phyloP scores from a whole-genome alignment of 2,113 vertebrate genomes.

The Nanorana parkeri region DNA sequence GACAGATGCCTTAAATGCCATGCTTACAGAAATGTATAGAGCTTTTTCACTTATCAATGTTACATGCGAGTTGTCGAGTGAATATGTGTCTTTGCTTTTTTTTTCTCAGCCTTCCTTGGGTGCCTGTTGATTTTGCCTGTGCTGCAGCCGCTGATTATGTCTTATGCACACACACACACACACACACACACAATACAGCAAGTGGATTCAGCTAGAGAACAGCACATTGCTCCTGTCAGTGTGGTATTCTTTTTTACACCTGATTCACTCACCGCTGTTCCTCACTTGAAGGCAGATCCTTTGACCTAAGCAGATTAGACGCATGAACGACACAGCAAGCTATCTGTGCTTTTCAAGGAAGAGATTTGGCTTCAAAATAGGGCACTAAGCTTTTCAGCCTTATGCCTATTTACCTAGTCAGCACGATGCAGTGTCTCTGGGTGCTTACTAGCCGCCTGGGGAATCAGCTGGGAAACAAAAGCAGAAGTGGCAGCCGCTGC shows the following conservation, averaged over 20 bases:
- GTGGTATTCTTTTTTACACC: constrained; percentile 53
- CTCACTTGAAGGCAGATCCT: constrained; percentile 68
- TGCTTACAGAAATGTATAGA: neutral
- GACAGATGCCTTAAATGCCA: constrained; percentile 21
- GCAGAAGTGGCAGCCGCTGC: constrained; percentile 64
- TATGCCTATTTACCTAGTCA: constrained; percentile 70
- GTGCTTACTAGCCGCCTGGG: constrained; percentile 63
- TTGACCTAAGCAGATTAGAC: constrained; percentile 79
- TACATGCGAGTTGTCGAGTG: neutral
- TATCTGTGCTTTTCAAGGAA: constrained; percentile 67
- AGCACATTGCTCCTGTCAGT: constrained; percentile 44
- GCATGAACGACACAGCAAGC: constrained; percentile 70
- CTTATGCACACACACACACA: fast-evolving
- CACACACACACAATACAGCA: fast-evolving
- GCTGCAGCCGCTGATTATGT: constrained; percentile 21
- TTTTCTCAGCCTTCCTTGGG: neutral
- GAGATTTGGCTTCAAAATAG: constrained; percentile 79
- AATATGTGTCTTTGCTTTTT: neutral
- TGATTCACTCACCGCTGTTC: constrained; percentile 54
- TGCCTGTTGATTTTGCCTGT: constrained; percentile 34
- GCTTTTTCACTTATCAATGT: neutral
- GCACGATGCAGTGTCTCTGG: constrained; percentile 63
- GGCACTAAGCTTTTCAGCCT: constrained; percentile 76
- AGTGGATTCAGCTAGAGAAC: constrained; percentile 61
- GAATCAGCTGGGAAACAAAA: constrained; percentile 65